Evolutionary conservation across 1,140 invertebrate species (phyloP), one percentile per base, ranked within the genome.

Genomic region (Palaemon carinicauda): DNA sequence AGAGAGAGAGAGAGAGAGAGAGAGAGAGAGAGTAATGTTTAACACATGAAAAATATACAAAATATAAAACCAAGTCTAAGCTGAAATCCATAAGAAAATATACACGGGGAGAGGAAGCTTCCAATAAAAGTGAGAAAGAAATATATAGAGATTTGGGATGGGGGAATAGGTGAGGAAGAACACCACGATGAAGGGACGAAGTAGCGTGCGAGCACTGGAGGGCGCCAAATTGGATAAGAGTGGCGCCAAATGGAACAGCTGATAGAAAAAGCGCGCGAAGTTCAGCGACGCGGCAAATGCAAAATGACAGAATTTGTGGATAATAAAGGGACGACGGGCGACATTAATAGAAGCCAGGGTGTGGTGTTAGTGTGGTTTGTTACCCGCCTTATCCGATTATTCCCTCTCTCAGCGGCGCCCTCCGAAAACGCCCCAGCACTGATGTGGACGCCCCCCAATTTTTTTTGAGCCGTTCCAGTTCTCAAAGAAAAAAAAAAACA

Each of bases 291-390:
- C 80, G 80, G 80, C 65, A 82, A 82, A 82, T 82, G 65, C 80
- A 82, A 82, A 82, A 82, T 82, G 80, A 82, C 80, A 82, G 80
- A 82, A 82, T 82, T 82, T 82, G 80, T 82, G 80, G 80, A 82
- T 82, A 73, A 82, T 82, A 82, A 82, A 82, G 71, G 80, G 51
- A 54, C 33, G 60, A 56, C 65, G 69, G 80, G 69, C 29, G 52
- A 65, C 80, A 82, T 82, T 82, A 82, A 82, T 82, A 82, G 80
- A 53, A 73, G 80, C 50, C 80, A 82, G 80, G 80, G 80, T 82
- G 80, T 51, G 80, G 80, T 82, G 80, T 74, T 82, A 82, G 80
- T 69, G 24, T 73, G 80, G 80, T 74, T 82, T 82, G 80, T 82
- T 82, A 73, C 60, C 69, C n/a, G 50, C 50, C 56, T 82, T 82